phyloP scores from a whole-genome alignment of 2,113 vertebrate species.

The Tetrax tetrax region DNA sequence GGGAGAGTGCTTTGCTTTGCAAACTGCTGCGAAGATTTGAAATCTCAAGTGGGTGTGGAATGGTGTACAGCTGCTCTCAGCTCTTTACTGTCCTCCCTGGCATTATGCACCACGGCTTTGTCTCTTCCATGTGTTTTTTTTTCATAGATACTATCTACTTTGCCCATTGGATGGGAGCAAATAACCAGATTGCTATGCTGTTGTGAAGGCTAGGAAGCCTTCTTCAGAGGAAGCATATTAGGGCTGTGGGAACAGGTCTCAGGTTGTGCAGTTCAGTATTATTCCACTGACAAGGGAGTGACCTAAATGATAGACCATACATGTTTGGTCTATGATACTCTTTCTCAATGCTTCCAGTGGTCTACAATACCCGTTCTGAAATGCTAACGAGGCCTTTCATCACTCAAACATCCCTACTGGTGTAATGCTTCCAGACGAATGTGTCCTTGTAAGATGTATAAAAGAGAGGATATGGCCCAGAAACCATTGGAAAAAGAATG shows the following conservation, averaged over 20 bases:
- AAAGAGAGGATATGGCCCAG: background rate
- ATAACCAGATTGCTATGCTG: background rate
- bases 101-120: background rate
- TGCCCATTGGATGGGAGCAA: background rate
- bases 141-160: background rate
- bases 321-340: background rate
- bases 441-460: background rate
- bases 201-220: background rate
- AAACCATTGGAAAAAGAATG: background rate
- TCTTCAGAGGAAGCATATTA: background rate
- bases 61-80: background rate
- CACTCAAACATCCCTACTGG: background rate
- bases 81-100: background rate
- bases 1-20: slow-evolving; percentile 47
- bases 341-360: background rate
- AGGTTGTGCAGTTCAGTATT: background rate
- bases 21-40: slow-evolving; percentile 40
- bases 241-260: background rate
- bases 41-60: slow-evolving; percentile 8
- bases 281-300: background rate
- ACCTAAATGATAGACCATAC: background rate
- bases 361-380: background rate
- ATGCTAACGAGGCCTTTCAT: fast-evolving
- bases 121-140: background rate
- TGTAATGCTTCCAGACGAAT: background rate